Conservation (phyloP, 2,888 invertebrate species). For the Dorcus parallelipipedus region DNA sequence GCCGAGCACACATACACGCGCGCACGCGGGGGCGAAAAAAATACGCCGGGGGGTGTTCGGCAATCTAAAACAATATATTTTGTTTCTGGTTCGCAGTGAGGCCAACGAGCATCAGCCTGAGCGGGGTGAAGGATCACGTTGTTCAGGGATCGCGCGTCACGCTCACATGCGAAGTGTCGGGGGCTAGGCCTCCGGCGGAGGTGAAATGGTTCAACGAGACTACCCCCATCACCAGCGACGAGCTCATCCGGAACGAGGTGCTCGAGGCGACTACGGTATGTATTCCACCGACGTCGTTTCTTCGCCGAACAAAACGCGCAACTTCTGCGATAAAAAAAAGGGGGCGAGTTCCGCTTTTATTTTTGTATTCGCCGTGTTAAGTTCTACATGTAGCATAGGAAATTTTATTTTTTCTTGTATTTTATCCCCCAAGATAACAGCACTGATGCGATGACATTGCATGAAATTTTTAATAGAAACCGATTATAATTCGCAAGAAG, state of each 20-base stretch:
- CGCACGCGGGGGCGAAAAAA: not conserved
- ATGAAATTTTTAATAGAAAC: too few relatives aligned
- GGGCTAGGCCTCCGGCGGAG: slow-evolving; percentile 79
- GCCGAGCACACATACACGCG: not conserved
- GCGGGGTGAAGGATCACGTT: slow-evolving; percentile 74
- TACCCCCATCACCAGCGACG: slow-evolving; percentile 40
- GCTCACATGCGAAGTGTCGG: slow-evolving; percentile 73
- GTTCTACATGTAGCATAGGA: too few relatives aligned
- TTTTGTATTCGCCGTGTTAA: too few relatives aligned
- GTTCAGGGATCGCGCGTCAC: slow-evolving; percentile 77
- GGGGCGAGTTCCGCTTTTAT: too few relatives aligned
- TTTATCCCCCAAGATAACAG: too few relatives aligned
- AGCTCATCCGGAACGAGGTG: slow-evolving; percentile 17
- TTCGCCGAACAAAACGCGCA: too few relatives aligned
- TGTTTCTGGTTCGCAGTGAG: slow-evolving; percentile 62
- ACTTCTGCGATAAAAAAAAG: too few relatives aligned
- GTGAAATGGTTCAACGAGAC: slow-evolving; percentile 85
- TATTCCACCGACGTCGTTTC: not conserved
- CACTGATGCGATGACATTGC: too few relatives aligned
- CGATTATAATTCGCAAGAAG: too few relatives aligned
- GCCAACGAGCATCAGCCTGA: slow-evolving; percentile 72
- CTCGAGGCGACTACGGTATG: slow-evolving; percentile 29
- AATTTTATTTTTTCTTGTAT: too few relatives aligned
- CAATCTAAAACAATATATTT: not conserved
- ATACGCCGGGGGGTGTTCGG: not conserved